phyloP scores from a whole-genome alignment of 1,140 invertebrate species.

The Heliconius hermathena region DNA sequence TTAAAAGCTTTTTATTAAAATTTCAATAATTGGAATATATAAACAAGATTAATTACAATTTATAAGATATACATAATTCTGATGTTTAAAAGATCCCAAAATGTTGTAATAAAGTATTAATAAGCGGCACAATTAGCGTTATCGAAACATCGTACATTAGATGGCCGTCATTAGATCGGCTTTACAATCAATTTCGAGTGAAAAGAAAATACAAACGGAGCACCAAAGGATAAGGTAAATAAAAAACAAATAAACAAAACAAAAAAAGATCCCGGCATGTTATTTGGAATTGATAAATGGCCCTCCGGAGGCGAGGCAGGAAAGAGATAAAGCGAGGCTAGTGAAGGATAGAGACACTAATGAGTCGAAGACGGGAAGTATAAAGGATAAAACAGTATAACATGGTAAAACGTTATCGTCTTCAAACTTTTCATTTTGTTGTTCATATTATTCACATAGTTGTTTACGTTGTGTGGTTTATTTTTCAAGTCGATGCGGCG shows the following conservation, averaged over 20 bases:
- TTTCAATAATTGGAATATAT: not conserved
- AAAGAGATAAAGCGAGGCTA: constrained; percentile 63
- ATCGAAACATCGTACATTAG: constrained; percentile 68
- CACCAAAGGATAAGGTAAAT: constrained; percentile 75
- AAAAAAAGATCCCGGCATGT: constrained; percentile 75
- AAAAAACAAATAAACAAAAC: constrained; percentile 76
- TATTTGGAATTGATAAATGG: constrained; percentile 81
- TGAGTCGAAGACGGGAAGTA: constrained; percentile 61
- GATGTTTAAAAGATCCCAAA: not conserved
- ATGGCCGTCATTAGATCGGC: constrained; percentile 70
- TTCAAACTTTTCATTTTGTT: constrained; percentile 53
- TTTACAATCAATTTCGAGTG: constrained; percentile 78
- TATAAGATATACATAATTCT: not conserved
- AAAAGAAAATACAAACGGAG: constrained; percentile 67
- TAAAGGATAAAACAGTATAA: constrained; percentile 64
- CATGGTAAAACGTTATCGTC: constrained; percentile 72
- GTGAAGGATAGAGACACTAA: constrained; percentile 66
- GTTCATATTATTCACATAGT: constrained; percentile 52
- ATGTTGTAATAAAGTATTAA: constrained; percentile 41
- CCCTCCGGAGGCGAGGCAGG: constrained; percentile 66
- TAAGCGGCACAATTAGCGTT: constrained; percentile 71
- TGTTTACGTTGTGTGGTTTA: constrained; percentile 42
- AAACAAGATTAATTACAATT: not conserved
- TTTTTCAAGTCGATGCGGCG: constrained; percentile 45
- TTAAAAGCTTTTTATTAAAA: not conserved